Evolutionary conservation across 2,888 invertebrate genomes (phyloP).

Genomic region (Micoletzkya japonica): DNA sequence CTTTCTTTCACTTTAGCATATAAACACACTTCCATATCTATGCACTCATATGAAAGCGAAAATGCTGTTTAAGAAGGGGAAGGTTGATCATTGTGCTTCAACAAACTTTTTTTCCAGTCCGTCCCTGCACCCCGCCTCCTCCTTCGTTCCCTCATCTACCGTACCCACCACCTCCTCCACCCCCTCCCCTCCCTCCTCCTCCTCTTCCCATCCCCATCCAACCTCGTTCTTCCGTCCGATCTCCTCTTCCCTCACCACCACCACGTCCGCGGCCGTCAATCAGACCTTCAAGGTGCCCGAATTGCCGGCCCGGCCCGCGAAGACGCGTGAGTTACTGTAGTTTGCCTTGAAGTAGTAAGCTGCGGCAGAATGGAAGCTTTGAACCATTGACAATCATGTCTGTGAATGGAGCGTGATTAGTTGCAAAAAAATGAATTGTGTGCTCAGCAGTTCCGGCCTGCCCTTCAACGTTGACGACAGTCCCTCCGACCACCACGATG

Average conservation of each 20-base stretch:
- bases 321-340: slow-evolving; percentile 9
- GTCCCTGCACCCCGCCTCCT: not conserved
- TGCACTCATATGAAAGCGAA: no score
- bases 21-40: not conserved
- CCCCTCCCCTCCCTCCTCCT: slow-evolving; percentile 17
- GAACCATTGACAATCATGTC: no score
- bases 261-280: not conserved
- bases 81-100: no score
- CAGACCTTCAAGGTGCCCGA: not conserved
- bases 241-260: slow-evolving; percentile 20
- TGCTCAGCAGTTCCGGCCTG: no score
- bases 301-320: slow-evolving; percentile 7
- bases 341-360: no score
- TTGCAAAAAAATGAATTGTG: no score
- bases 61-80: no score
- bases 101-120: slow-evolving; percentile 5
- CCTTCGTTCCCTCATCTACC: not conserved
- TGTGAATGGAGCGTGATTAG: no score
- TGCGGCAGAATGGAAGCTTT: no score
- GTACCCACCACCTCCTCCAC: not conserved
- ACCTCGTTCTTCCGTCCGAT: slow-evolving; percentile 19
- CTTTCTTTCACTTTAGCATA: not conserved
- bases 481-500: no score
- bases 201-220: not conserved
- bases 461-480: no score